A percentile compares a stretch with the other conserved stretches of the same genome.
Evolutionary conservation across 1,140 invertebrate species (phyloP).

Genomic region (Apis florea): DNA sequence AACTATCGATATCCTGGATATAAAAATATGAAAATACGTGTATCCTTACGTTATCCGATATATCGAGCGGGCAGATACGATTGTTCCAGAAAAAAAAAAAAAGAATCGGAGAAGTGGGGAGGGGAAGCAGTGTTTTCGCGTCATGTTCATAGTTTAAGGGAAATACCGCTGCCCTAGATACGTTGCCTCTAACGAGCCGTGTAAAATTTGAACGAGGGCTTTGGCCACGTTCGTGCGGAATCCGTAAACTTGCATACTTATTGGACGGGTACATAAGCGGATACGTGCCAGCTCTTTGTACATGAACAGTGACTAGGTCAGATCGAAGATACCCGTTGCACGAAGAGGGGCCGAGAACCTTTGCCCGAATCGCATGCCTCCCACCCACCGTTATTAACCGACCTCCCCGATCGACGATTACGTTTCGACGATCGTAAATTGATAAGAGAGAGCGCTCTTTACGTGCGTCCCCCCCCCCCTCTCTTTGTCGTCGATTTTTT

Average conservation of each 20-base stretch:
- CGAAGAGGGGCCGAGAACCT: constrained; percentile 16
- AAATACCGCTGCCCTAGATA: constrained; percentile 55
- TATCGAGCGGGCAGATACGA: constrained; percentile 14
- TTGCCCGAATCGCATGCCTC: constrained; percentile 57
- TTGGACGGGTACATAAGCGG: constrained; percentile 34
- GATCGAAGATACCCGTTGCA: constrained; percentile 58
- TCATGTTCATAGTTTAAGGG: constrained; percentile 44
- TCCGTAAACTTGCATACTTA: constrained; percentile 56
- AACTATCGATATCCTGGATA: background rate
- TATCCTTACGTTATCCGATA: background rate
- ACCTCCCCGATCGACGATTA: constrained; percentile 55
- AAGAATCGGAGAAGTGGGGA: constrained; percentile 6
- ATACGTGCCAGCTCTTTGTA: constrained; percentile 41
- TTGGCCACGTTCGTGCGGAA: constrained; percentile 51
- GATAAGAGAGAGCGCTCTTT: too few species aligned
- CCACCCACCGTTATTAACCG: constrained; percentile 31
- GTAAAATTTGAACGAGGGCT: constrained; percentile 48
- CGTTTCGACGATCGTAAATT: background rate
- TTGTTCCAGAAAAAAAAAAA: constrained; percentile 24
- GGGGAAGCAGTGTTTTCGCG: constrained; percentile 29
- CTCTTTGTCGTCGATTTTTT: too few species aligned
- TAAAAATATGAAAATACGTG: background rate
- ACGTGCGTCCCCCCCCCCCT: too few species aligned
- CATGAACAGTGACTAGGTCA: constrained; percentile 64
- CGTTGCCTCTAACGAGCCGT: constrained; percentile 50